phyloP scores from a whole-genome alignment of 2,888 invertebrate species.

The Sussaba pulchella region DNA sequence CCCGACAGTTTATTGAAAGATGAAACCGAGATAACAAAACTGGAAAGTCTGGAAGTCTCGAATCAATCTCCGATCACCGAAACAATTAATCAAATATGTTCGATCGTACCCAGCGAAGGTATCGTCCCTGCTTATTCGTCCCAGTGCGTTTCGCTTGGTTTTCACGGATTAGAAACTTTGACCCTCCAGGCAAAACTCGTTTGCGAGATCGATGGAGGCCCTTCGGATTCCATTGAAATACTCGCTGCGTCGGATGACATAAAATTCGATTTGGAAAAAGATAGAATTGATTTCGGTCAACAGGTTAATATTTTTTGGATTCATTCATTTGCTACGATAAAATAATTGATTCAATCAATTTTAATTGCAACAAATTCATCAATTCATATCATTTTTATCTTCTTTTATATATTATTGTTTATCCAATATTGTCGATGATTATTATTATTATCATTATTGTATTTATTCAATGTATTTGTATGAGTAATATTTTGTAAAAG shows the following conservation, averaged over 20 bases:
- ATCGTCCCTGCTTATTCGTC: conserved; percentile 69
- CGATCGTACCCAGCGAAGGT: conserved; percentile 67
- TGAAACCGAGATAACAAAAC: conserved; percentile 65
- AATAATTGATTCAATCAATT: too few species aligned
- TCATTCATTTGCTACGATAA: too few species aligned
- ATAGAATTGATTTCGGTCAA: conserved; percentile 82
- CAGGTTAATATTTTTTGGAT: conserved; percentile 78
- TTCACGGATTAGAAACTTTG: conserved; percentile 69
- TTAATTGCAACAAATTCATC: too few species aligned
- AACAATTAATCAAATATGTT: conserved; percentile 68
- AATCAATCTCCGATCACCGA: conserved; percentile 37
- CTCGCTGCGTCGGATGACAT: conserved; percentile 86
- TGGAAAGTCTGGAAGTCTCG: conserved; percentile 50
- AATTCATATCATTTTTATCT: too few species aligned
- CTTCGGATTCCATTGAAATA: conserved; percentile 85
- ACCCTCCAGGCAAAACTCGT: conserved; percentile 84
- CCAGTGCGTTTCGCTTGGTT: conserved; percentile 68
- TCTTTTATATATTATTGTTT: too few species aligned
- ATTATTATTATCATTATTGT: too few species aligned
- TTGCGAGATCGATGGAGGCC: conserved; percentile 87
- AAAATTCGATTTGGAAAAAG: conserved; percentile 85
- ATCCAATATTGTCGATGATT: too few species aligned
- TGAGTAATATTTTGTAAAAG: too few species aligned
- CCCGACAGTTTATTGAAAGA: conserved; percentile 52
- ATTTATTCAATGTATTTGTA: too few species aligned